Conservation (phyloP, 2,797 vertebrate genomes). For the Botia kubotai region DNA sequence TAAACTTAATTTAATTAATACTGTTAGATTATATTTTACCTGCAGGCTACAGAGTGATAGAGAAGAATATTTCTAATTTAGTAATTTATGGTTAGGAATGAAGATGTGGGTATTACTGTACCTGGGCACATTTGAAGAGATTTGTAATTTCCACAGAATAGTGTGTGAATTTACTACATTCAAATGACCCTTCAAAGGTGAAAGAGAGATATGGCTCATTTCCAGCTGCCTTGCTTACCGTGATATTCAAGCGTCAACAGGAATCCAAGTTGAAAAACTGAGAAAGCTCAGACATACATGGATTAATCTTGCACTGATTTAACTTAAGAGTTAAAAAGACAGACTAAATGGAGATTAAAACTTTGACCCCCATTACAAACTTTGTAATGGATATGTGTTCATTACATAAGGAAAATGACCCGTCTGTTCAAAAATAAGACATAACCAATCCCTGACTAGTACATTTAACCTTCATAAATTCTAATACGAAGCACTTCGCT, state of each 20-base stretch:
- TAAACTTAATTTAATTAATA: slow-evolving; percentile 20
- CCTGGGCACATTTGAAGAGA: background rate
- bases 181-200: slow-evolving; percentile 41
- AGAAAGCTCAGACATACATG: slow-evolving; percentile 26
- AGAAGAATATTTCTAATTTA: background rate
- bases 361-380: slow-evolving; percentile 35
- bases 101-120: background rate
- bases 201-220: slow-evolving; percentile 17
- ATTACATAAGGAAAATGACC: slow-evolving; percentile 48
- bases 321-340: slow-evolving; percentile 17
- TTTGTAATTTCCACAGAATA: slow-evolving; percentile 5
- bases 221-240: background rate
- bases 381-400: slow-evolving; percentile 55
- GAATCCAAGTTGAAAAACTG: slow-evolving; percentile 8
- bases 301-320: too few species aligned
- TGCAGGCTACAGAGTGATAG: background rate
- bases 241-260: background rate
- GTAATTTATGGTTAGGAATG: slow-evolving; percentile 1
- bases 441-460: slow-evolving; percentile 41
- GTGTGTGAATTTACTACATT: too few species aligned
- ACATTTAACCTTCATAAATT: slow-evolving; percentile 47
- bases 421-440: slow-evolving; percentile 51
- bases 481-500: slow-evolving; percentile 40
- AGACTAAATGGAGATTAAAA: slow-evolving; percentile 50
- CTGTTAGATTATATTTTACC: background rate